These are phyloP conservation scores for Chaetodon trifasciatus DNA, from an alignment of 2,797 vertebrate genomes.

Conservation along the genomic window DNA sequence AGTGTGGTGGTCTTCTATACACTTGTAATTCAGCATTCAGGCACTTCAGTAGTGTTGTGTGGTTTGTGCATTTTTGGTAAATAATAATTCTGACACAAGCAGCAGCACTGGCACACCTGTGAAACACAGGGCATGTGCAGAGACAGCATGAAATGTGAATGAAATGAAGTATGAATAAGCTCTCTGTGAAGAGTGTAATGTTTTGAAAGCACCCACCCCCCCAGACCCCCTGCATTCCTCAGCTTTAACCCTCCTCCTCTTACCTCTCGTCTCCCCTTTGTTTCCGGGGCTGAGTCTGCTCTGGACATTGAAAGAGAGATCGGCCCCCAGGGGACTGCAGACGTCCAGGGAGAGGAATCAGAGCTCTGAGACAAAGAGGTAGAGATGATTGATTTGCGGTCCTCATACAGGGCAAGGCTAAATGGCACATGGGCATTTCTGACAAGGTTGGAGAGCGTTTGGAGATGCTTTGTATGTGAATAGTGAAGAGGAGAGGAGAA, in stretches of 20 bases:
- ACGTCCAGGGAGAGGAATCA: slow-evolving; percentile 34
- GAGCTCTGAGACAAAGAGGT: background rate
- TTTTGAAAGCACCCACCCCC: slow-evolving; percentile 71
- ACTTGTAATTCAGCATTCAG: background rate
- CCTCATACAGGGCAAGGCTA: background rate
- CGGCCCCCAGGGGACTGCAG: slow-evolving; percentile 20
- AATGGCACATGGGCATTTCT: background rate
- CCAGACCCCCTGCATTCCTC: slow-evolving; percentile 78
- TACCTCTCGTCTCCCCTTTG: slow-evolving; percentile 55
- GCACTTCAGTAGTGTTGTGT: background rate
- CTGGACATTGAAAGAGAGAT: slow-evolving; percentile 44
- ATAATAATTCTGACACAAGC: background rate
- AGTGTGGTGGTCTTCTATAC: background rate
- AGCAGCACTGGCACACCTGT: slow-evolving; percentile 21
- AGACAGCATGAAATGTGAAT: slow-evolving; percentile 55
- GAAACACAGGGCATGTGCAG: background rate
- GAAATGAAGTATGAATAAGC: slow-evolving; percentile 71
- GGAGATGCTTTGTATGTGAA: slow-evolving; percentile 19
- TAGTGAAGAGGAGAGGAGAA: background rate
- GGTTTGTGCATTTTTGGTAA: background rate
- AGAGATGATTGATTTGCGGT: slow-evolving; percentile 43
- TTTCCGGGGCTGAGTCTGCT: slow-evolving; percentile 35
- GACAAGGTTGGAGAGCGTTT: background rate
- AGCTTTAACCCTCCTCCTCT: slow-evolving; percentile 48
- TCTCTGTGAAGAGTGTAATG: slow-evolving; percentile 72